Evolutionary conservation across 2,113 vertebrate species (phyloP).

Genomic region (Eudyptes chrysolophus): DNA sequence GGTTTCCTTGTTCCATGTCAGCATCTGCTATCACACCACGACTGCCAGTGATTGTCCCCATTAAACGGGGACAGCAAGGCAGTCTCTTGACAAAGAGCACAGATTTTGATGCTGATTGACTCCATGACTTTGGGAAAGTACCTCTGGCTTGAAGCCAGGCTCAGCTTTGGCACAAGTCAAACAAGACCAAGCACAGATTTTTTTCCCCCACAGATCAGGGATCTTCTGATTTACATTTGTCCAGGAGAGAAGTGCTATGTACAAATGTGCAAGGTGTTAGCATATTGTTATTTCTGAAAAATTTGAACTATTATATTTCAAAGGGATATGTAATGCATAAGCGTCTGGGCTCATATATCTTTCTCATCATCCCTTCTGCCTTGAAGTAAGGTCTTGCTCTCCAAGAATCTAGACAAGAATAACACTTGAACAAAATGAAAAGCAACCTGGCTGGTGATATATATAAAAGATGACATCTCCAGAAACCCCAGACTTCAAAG

Average conservation of each 20-base stretch:
- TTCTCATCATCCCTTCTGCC: slow-evolving; percentile 24
- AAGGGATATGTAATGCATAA: background rate
- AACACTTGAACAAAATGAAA: slow-evolving; percentile 26
- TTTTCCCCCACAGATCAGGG: too few relatives aligned
- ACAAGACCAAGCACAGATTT: background rate
- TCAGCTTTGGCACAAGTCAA: background rate
- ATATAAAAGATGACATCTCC: slow-evolving; percentile 52
- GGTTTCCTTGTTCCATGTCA: background rate
- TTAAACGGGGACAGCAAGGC: background rate
- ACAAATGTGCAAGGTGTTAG: accelerated
- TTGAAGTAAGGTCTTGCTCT: slow-evolving; percentile 29
- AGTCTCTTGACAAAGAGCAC: background rate
- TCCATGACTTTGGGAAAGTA: background rate
- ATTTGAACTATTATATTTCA: slow-evolving; percentile 9
- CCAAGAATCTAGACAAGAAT: slow-evolving; percentile 21
- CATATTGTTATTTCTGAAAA: background rate
- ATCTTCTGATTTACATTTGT: background rate
- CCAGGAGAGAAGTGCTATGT: background rate
- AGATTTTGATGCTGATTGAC: background rate
- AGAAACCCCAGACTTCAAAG: slow-evolving; percentile 57
- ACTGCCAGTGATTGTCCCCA: accelerated
- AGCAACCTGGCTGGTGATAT: slow-evolving; percentile 32
- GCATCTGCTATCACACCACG: background rate
- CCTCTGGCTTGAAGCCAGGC: background rate
- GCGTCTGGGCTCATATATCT: background rate